These are phyloP conservation scores for Gymnocephalus cernua DNA, from an alignment of 2,113 vertebrate genomes.

Conservation along the genomic window DNA sequence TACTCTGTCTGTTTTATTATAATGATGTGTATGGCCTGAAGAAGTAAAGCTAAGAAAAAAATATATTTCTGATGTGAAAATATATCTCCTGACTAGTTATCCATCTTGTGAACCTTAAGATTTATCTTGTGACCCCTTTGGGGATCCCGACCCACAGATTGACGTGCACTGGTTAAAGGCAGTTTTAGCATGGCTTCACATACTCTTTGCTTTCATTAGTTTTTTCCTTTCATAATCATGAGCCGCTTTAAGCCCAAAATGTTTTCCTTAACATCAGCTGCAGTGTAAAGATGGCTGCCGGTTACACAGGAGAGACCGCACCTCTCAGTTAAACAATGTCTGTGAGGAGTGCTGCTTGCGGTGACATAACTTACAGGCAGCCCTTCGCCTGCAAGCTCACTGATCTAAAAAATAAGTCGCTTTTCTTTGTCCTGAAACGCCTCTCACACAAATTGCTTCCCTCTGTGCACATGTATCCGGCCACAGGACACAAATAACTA, in stretches of 20 bases:
- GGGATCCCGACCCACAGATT: not conserved
- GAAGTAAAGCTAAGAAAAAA: not conserved
- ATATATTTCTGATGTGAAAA: not conserved
- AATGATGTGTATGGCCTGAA: not conserved
- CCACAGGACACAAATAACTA: slow-evolving; percentile 85
- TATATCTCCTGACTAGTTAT: not conserved
- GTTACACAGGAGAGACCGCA: not conserved
- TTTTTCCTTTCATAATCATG: not conserved
- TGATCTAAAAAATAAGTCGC: slow-evolving; percentile 68
- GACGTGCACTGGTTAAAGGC: not conserved
- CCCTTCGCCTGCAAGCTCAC: slow-evolving; percentile 59
- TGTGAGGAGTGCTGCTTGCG: not conserved
- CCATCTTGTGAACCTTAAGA: not conserved
- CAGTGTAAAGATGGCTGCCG: slow-evolving; percentile 7
- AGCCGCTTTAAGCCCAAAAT: not conserved
- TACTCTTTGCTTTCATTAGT: not conserved
- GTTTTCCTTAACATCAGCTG: slow-evolving; percentile 2
- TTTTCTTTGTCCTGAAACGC: slow-evolving; percentile 67
- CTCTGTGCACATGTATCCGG: slow-evolving; percentile 82
- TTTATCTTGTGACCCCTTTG: too few species aligned
- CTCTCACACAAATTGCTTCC: slow-evolving; percentile 82
- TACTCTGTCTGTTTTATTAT: not conserved
- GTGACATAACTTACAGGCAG: slow-evolving; percentile 34
- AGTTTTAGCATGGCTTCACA: not conserved
- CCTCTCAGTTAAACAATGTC: slow-evolving; percentile 24